These are phyloP conservation scores for Cisticola juncidis DNA, from an alignment of 2,113 vertebrate species.

Conservation along the genomic window DNA sequence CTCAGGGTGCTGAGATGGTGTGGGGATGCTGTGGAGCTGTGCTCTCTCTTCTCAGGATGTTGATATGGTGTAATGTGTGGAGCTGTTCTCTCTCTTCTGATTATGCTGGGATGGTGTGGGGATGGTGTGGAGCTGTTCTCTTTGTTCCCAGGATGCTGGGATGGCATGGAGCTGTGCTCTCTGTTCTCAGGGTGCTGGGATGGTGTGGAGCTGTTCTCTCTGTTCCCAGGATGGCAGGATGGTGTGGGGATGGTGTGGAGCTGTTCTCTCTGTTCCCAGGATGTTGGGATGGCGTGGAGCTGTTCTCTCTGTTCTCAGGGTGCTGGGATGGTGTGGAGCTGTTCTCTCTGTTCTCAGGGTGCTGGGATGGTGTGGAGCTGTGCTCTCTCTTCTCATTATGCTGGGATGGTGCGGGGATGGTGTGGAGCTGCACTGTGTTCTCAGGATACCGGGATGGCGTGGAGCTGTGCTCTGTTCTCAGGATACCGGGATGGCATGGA, in stretches of 20 bases:
- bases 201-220: background rate
- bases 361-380: background rate
- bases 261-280: background rate
- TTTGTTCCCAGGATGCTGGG: background rate
- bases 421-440: rapidly evolving
- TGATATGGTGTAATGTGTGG: background rate
- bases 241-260: background rate
- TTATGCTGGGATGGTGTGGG: rapidly evolving
- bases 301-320: rapidly evolving
- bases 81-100: rapidly evolving
- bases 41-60: background rate
- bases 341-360: background rate
- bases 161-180: background rate
- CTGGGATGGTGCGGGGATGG: rapidly evolving
- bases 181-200: rapidly evolving
- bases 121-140: rapidly evolving
- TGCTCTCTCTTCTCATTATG: background rate
- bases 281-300: background rate
- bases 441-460: rapidly evolving
- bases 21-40: no score
- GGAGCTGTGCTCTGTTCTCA: background rate
- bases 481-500: background rate
- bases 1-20: rapidly evolving
- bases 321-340: background rate
- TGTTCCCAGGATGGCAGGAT: no score